Percentiles rank a stretch among this genome's conserved stretches.
These are phyloP conservation scores for Adela reaumurella DNA, from an alignment of 2,888 invertebrate genomes.

Conservation along the genomic window DNA sequence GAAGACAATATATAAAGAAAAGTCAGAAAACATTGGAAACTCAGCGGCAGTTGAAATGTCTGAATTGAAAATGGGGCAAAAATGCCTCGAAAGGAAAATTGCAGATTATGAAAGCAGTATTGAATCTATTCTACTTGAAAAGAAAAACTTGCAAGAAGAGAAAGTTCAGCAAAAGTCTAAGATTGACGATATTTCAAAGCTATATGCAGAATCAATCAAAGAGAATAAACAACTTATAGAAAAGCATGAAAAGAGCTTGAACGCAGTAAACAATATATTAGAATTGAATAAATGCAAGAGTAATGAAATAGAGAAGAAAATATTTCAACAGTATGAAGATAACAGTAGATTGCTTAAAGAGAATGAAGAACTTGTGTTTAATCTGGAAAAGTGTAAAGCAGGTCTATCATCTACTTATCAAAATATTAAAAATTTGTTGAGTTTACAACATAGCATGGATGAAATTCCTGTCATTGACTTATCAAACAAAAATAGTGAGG, in stretches of 20 bases:
- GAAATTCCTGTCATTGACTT: too few species aligned
- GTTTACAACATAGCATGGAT: too few species aligned
- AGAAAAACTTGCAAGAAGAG: neutral
- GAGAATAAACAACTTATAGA: constrained; percentile 7
- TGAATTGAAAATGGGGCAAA: neutral
- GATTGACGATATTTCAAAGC: constrained; percentile 1
- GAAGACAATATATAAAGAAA: too few species aligned
- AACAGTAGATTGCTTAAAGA: neutral
- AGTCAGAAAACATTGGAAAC: too few species aligned
- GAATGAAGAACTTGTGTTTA: neutral
- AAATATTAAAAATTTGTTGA: too few species aligned
- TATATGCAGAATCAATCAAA: constrained; percentile 5
- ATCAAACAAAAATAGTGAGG: too few species aligned
- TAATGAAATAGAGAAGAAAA: neutral
- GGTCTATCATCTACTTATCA: too few species aligned
- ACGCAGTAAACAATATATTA: neutral
- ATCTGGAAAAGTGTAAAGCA: neutral
- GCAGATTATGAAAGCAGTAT: constrained; percentile 12
- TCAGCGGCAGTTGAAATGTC: too few species aligned
- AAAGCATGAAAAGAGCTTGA: neutral
- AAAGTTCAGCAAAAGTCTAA: neutral
- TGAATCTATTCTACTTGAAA: constrained; percentile 6
- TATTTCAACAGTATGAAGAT: neutral
- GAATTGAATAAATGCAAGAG: too few species aligned
- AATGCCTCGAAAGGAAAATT: constrained; percentile 9